phyloP scores from a whole-genome alignment of 2,113 vertebrate genomes.

The Motacilla tschutschensis region DNA sequence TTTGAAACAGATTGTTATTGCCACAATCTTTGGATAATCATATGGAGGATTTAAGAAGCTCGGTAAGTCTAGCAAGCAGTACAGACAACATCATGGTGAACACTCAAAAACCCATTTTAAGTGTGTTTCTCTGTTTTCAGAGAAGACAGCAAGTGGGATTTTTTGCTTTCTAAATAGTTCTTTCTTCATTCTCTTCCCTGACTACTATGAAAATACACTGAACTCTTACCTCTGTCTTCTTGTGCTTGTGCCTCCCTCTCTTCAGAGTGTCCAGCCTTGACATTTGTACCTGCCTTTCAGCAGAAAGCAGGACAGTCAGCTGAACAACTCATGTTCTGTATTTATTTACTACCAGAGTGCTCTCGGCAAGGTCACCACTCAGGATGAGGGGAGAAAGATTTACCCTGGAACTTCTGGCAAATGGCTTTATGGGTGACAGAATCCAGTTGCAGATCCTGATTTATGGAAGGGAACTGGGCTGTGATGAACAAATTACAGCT shows the following conservation, averaged over 20 bases:
- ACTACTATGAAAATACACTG: not conserved
- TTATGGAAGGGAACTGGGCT: not conserved
- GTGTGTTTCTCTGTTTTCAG: not conserved
- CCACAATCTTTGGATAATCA: not conserved
- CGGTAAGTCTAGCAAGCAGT: not conserved
- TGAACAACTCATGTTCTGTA: not conserved
- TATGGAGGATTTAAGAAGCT: not conserved
- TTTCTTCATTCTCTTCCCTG: not conserved
- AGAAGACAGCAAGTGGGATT: not conserved
- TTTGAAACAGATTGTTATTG: not conserved
- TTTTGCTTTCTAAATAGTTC: not conserved
- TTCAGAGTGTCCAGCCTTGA: not conserved
- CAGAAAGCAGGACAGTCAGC: not conserved
- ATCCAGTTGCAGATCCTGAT: not conserved
- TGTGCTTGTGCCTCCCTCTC: not conserved
- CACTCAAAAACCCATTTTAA: not conserved
- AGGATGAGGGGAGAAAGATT: not conserved
- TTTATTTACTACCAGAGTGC: not conserved
- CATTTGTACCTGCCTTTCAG: not conserved
- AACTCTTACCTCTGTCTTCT: not conserved
- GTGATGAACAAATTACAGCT: not conserved
- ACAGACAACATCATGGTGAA: not conserved
- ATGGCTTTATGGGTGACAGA: not conserved
- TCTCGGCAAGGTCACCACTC: not conserved
- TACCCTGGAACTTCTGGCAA: not conserved